These are phyloP conservation scores for Mythimna vitellina DNA, from an alignment of 2,888 invertebrate genomes.

Conservation along the genomic window DNA sequence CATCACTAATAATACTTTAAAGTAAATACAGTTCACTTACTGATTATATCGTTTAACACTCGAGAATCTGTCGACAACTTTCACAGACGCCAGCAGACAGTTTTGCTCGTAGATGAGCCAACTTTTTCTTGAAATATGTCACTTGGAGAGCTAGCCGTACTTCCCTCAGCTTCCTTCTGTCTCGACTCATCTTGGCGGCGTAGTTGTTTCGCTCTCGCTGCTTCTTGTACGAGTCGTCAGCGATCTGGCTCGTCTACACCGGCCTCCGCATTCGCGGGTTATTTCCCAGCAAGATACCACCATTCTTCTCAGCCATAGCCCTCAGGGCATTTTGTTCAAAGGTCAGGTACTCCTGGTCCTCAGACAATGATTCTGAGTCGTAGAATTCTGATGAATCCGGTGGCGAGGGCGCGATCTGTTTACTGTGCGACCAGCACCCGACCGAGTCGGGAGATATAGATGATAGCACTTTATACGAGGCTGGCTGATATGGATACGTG, in stretches of 20 bases:
- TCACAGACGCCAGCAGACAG: conserved; percentile 87
- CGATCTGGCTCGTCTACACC: conserved; percentile 74
- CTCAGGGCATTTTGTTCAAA: conserved; percentile 93
- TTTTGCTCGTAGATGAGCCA: conserved; percentile 89
- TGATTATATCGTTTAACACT: conserved; percentile 54
- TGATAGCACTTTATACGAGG: conserved; percentile 68
- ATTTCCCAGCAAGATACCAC: conserved; percentile 85
- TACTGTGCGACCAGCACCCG: conserved; percentile 69
- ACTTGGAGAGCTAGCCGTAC: conserved; percentile 94
- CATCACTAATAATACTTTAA: too few species aligned
- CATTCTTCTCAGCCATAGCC: conserved; percentile 92
- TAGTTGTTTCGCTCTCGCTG: conserved; percentile 97
- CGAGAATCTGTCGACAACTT: conserved; percentile 68
- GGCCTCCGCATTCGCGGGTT: conserved; percentile 93
- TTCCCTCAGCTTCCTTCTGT: conserved; percentile 96
- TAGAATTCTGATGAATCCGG: conserved; percentile 75
- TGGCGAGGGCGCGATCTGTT: conserved; percentile 77
- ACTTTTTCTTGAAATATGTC: conserved; percentile 95
- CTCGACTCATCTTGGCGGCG: conserved; percentile 98
- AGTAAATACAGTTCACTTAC: too few species aligned
- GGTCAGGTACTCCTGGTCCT: conserved; percentile 92
- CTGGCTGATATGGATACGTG: conserved; percentile 63
- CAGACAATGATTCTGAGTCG: conserved; percentile 73
- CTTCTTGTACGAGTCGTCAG: conserved; percentile 96
- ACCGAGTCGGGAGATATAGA: conserved; percentile 73